phyloP scores from a whole-genome alignment of 2,888 invertebrate genomes.

The Scrobipalpa costella region DNA sequence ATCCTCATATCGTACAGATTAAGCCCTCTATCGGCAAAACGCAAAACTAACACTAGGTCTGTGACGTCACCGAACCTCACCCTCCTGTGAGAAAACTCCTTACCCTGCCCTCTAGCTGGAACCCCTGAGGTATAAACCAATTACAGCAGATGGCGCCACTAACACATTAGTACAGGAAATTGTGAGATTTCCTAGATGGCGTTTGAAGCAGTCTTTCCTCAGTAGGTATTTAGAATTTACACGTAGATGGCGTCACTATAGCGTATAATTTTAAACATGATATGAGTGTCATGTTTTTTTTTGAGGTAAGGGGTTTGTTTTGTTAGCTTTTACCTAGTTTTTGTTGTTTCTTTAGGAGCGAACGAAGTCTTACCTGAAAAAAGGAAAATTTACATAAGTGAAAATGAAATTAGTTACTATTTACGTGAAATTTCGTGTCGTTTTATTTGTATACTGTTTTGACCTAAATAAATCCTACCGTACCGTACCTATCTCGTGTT shows the following conservation, averaged over 20 bases:
- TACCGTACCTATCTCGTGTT: too few species aligned
- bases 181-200: background rate
- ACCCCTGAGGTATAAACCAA: background rate
- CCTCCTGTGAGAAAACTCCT: background rate
- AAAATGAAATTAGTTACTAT: slow-evolving; percentile 4
- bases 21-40: background rate
- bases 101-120: background rate
- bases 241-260: background rate
- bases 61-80: background rate
- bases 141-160: background rate
- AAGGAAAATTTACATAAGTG: background rate
- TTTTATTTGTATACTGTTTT: slow-evolving; percentile 2
- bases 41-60: background rate
- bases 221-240: background rate
- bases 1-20: background rate
- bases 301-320: background rate
- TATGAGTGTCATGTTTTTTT: too few species aligned
- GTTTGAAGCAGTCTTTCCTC: too few species aligned
- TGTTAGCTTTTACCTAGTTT: background rate
- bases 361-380: slow-evolving; percentile 7
- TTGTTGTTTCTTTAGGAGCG: background rate
- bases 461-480: too few species aligned
- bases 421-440: background rate
- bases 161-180: background rate
- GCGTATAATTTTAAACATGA: too few species aligned